Base-by-base conservation (phyloP, 1,140 invertebrate species). In the Aphaenogaster rudis region DNA sequence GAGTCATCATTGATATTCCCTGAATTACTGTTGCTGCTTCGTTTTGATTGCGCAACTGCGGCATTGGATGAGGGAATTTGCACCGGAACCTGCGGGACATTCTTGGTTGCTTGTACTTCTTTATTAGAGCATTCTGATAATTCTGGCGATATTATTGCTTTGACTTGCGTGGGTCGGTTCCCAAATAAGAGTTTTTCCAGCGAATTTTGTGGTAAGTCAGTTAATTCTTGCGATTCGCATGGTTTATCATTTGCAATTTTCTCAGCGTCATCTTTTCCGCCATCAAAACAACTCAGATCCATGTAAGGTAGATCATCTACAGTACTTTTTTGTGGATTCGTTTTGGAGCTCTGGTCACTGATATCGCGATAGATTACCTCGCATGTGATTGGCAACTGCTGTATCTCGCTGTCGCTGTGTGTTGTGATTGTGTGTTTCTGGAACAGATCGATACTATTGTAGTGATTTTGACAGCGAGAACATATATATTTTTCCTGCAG, bases 401-500 rank as follows among this genome's bases (percentile, higher is more conserved):
- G 48, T 13, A 57, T 77, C 54, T 50, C 36, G 33, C 17, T 15
- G 45, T 7, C 17, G 1, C 3, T 88, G 28, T 28, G 28, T 28
- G 8, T 72, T 87, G 11, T 93, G 9, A 84, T 84, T 3, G 64
- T 88, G 9, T 94, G 94, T 7, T 48, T 21, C 11, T 91, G 7
- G 7, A 93, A 88, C 2, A 86, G 48, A 0, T 90, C 54, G 3
- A 90, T 86, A 11, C 63, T 85, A 0, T 39, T 21, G 8, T 33
- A 36, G 21, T 17, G 28, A 11, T 66, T 77, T 45, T 59, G 54
- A 0, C 89, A 89, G 8, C 81, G 84, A 6, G 64, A 57, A 36
- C 93, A 94, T 4, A 57, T 67, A 11, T 91, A 94, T 0, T 61
- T 71, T 57, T 85, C 77, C 50, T 59, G 74, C 3, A 90, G 21